These are phyloP conservation scores for Theropithecus gelada DNA, from an alignment of 2,113 vertebrate species.

Conservation along the genomic window DNA sequence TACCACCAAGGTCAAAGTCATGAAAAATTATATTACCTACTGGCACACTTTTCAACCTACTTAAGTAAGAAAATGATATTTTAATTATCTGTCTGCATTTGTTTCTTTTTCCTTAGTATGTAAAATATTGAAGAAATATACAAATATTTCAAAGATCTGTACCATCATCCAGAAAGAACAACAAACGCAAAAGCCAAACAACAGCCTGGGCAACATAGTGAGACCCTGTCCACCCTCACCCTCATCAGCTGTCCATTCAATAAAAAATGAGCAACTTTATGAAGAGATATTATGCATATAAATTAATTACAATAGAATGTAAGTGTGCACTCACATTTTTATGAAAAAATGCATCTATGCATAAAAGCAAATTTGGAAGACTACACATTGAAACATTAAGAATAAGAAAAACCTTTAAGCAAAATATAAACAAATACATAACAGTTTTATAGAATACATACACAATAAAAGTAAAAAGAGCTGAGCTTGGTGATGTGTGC, in stretches of 20 bases:
- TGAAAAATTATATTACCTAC: constrained; percentile 30
- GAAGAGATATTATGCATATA: neutral
- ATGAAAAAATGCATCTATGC: neutral
- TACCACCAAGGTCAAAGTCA: constrained; percentile 1
- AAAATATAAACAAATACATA: constrained; percentile 19
- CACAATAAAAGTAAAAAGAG: neutral
- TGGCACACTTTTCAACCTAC: constrained; percentile 54
- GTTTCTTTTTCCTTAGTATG: constrained; percentile 41
- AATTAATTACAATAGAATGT: constrained; percentile 1
- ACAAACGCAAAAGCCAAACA: neutral
- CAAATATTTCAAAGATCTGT: constrained; percentile 37
- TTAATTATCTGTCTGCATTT: neutral
- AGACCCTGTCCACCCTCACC: neutral
- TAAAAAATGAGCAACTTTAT: constrained; percentile 33
- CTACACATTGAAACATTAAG: neutral
- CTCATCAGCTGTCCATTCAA: neutral
- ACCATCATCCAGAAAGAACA: neutral
- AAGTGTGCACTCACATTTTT: neutral
- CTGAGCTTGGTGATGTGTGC: neutral
- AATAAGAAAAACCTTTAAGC: neutral
- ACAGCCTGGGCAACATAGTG: neutral
- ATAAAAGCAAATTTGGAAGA: constrained; percentile 38
- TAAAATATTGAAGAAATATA: constrained; percentile 27
- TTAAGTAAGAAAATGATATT: neutral
- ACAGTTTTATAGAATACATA: neutral